phyloP scores from a whole-genome alignment of 2,797 vertebrate genomes.

The Protonibea diacanthus region DNA sequence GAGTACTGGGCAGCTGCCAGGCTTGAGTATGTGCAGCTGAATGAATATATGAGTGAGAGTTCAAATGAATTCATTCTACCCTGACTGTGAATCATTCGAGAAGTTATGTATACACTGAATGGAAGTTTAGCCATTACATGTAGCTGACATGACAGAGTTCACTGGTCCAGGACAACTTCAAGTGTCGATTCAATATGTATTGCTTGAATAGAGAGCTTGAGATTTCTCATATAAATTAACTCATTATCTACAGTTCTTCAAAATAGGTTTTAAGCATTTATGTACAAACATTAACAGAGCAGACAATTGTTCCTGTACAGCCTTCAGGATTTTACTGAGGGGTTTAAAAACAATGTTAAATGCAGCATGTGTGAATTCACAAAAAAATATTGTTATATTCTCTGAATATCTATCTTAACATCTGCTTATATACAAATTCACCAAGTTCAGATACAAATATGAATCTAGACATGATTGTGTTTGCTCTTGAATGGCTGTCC shows the following conservation, averaged over 20 bases:
- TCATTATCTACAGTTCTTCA: conserved; percentile 61
- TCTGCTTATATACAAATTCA: conserved; percentile 35
- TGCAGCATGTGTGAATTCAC: conserved; percentile 43
- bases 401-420: conserved; percentile 25
- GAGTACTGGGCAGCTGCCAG: conserved; percentile 5
- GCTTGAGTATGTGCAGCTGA: conserved; percentile 1
- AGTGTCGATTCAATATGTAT: conserved; percentile 37
- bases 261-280: conserved; percentile 52
- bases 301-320: conserved; percentile 36
- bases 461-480: conserved; percentile 14
- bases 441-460: conserved; percentile 22
- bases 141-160: conserved; percentile 2
- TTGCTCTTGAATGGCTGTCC: conserved; percentile 27
- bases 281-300: conserved; percentile 63
- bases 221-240: conserved; percentile 59
- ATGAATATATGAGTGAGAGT: neutral
- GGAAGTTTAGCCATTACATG: neutral
- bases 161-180: conserved; percentile 12
- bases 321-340: conserved; percentile 27
- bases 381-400: conserved; percentile 43
- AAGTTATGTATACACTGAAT: neutral
- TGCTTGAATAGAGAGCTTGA: conserved; percentile 45
- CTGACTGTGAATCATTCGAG: neutral
- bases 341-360: conserved; percentile 67
- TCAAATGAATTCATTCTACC: neutral